Evolutionary conservation across 2,797 vertebrate genomes (phyloP).

Genomic region (Karalla daura): DNA sequence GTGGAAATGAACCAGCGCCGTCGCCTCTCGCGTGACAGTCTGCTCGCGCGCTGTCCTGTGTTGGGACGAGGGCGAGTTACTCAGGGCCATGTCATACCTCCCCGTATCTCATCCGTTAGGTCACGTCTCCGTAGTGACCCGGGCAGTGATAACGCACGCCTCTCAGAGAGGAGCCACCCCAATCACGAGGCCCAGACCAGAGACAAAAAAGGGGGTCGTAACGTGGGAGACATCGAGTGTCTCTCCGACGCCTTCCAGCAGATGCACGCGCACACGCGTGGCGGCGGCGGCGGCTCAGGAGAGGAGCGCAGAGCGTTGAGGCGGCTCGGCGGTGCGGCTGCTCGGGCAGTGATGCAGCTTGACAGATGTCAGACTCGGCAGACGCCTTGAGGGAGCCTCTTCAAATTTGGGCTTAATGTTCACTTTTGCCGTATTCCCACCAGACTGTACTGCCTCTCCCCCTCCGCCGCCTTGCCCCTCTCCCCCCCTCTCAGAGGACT

Average conservation of each 20-base stretch:
- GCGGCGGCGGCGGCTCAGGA: slow-evolving; percentile 21
- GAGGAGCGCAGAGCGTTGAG: slow-evolving; percentile 43
- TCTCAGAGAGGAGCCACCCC: slow-evolving; percentile 25
- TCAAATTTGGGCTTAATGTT: too few species aligned
- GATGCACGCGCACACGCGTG: slow-evolving; percentile 4
- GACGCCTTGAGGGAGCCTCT: too few species aligned
- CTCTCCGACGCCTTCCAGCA: too few species aligned
- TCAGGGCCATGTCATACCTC: slow-evolving; percentile 51
- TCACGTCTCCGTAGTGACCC: slow-evolving; percentile 60
- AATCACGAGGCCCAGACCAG: too few species aligned
- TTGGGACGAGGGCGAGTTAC: slow-evolving; percentile 15
- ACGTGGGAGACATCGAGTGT: too few species aligned
- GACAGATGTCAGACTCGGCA: slow-evolving; percentile 45
- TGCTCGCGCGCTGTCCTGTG: slow-evolving; percentile 16
- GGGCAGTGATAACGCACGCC: slow-evolving; percentile 37
- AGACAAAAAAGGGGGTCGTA: too few species aligned
- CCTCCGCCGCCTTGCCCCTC: too few species aligned
- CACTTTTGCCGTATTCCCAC: too few species aligned
- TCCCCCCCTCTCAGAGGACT: too few species aligned
- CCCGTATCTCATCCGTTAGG: slow-evolving; percentile 30
- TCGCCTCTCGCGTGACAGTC: too few species aligned
- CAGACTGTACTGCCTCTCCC: too few species aligned
- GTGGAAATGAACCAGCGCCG: too few species aligned
- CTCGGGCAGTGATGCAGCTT: slow-evolving; percentile 28
- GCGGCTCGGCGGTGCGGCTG: slow-evolving; percentile 25